A percentile compares a stretch with the other conserved stretches of the same genome.
These are phyloP conservation scores for Bradysia coprophila DNA, from an alignment of 1,140 invertebrate genomes.

Conservation along the genomic window DNA sequence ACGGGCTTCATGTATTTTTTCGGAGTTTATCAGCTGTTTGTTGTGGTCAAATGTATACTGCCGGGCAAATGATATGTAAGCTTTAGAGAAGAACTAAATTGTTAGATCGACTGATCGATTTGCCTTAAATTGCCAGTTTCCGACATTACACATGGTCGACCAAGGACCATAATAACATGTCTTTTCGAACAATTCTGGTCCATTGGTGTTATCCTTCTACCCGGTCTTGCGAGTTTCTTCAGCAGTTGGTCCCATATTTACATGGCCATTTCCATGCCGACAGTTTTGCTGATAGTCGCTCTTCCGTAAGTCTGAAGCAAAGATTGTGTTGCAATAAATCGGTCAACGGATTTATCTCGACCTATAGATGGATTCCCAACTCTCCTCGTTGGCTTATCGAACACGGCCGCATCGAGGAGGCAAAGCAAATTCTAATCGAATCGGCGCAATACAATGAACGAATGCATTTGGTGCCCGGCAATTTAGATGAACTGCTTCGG, in stretches of 20 bases:
- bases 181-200: slow-evolving; percentile 27
- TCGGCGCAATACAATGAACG: slow-evolving; percentile 21
- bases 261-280: slow-evolving; percentile 24
- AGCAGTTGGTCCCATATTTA: slow-evolving; percentile 24
- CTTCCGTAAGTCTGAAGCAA: slow-evolving; percentile 7
- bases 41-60: slow-evolving; percentile 24
- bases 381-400: slow-evolving; percentile 24
- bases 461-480: slow-evolving; percentile 12
- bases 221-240: slow-evolving; percentile 20
- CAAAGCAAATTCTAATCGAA: slow-evolving; percentile 17
- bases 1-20: slow-evolving; percentile 24
- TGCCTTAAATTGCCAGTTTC: slow-evolving; percentile 10
- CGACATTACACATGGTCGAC: slow-evolving; percentile 22
- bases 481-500: slow-evolving; percentile 17
- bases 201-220: slow-evolving; percentile 22
- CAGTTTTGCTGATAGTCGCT: slow-evolving; percentile 18
- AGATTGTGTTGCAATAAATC: background rate
- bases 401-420: slow-evolving; percentile 12
- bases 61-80: slow-evolving; percentile 24
- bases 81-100: slow-evolving; percentile 3
- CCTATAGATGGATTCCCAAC: slow-evolving; percentile 22
- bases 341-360: background rate
- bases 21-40: slow-evolving; percentile 24
- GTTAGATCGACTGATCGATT: background rate
- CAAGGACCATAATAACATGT: slow-evolving; percentile 21